A percentile compares a stretch with the other conserved stretches of the same genome.
Evolutionary conservation across 2,797 vertebrate species (phyloP).

Genomic region (Chloroceryle inda): DNA sequence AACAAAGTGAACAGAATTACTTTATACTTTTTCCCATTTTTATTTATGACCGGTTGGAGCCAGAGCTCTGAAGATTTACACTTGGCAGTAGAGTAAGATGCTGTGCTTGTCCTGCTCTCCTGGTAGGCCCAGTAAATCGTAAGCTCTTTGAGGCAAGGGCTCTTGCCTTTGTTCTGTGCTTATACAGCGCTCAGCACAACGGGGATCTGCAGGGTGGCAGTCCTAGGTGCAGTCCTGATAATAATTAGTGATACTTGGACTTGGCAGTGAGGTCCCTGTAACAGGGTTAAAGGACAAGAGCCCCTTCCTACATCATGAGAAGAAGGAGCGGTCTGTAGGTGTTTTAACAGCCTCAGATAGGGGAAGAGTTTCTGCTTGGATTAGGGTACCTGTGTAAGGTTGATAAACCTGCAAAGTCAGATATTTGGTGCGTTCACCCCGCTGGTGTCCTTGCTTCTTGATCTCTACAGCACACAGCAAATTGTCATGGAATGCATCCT

Average conservation of each 20-base stretch:
- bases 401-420: conserved; percentile 59
- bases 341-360: not conserved
- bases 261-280: not conserved
- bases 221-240: not conserved
- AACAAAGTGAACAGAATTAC: conserved; percentile 34
- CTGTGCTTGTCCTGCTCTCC: conserved; percentile 45
- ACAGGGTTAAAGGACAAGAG: not conserved
- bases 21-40: conserved; percentile 10
- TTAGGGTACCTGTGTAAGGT: not conserved
- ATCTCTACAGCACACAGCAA: conserved; percentile 20
- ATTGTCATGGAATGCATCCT: conserved; percentile 1
- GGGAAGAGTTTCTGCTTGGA: conserved; percentile 1
- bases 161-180: conserved; percentile 39
- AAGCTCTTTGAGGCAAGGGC: not conserved
- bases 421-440: conserved; percentile 43
- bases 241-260: not conserved
- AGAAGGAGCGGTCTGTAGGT: not conserved
- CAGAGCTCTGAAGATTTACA: conserved; percentile 51
- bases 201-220: not conserved
- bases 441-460: conserved; percentile 37
- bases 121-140: conserved; percentile 43
- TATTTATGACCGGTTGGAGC: conserved; percentile 18
- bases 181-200: not conserved
- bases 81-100: conserved; percentile 28
- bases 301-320: not conserved